These are phyloP conservation scores for Ischnura elegans DNA, from an alignment of 2,888 invertebrate species.

Conservation along the genomic window DNA sequence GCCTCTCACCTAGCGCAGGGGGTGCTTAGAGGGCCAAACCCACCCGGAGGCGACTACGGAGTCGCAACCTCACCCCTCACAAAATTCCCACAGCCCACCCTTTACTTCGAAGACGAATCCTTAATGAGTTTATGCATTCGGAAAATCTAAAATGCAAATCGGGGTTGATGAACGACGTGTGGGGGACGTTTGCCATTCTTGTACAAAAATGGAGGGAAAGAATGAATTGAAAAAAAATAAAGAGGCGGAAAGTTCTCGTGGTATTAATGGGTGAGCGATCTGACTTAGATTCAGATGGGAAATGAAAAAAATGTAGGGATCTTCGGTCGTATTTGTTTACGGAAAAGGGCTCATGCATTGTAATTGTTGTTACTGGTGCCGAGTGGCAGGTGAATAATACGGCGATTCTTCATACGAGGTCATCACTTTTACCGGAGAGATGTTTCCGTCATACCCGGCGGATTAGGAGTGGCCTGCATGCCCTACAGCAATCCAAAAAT, in stretches of 20 bases:
- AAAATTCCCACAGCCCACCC: not conserved
- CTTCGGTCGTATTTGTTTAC: not conserved
- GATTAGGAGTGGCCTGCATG: not conserved
- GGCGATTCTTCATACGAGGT: not conserved
- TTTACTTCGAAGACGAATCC: not conserved
- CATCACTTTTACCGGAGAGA: not conserved
- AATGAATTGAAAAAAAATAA: not conserved
- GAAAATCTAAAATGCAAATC: slow-evolving; percentile 30
- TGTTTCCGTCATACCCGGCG: not conserved
- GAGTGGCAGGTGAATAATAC: not conserved
- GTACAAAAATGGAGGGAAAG: slow-evolving; percentile 15
- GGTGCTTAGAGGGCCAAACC: not conserved
- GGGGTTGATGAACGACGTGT: slow-evolving; percentile 12
- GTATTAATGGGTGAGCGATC: slow-evolving; percentile 17
- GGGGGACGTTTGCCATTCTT: slow-evolving; percentile 32
- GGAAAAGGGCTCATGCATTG: not conserved
- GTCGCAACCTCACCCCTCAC: not conserved
- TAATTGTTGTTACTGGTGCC: not conserved
- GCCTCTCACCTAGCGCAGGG: not conserved
- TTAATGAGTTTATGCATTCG: slow-evolving; percentile 35
- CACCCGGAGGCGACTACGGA: not conserved
- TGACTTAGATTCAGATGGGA: slow-evolving; percentile 16
- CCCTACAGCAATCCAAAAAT: not conserved
- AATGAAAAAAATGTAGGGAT: not conserved
- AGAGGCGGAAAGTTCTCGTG: not conserved